These are phyloP conservation scores for Ochropleura leucogaster DNA, from an alignment of 2,888 invertebrate genomes.

Conservation along the genomic window DNA sequence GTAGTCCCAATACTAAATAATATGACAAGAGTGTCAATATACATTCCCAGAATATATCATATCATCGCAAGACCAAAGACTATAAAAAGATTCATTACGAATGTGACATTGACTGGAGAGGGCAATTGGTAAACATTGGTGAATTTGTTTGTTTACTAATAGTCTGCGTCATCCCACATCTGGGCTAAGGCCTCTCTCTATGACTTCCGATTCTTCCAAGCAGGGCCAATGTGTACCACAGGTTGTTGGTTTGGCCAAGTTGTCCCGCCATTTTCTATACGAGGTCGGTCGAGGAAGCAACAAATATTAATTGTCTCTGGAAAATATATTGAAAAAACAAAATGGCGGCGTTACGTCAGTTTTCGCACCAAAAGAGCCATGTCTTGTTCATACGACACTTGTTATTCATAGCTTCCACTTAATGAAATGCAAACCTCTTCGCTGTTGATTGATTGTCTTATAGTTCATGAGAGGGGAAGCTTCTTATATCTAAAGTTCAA, in stretches of 20 bases:
- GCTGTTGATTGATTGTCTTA: slow-evolving; percentile 56
- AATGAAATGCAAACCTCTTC: slow-evolving; percentile 58
- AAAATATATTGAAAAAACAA: not conserved
- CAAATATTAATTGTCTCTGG: not conserved
- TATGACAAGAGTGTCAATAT: slow-evolving; percentile 29
- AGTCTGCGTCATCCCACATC: not conserved
- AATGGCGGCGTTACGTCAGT: not conserved
- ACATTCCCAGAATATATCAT: slow-evolving; percentile 32
- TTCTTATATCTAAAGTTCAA: slow-evolving; percentile 57
- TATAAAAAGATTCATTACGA: slow-evolving; percentile 40
- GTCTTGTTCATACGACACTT: slow-evolving; percentile 21
- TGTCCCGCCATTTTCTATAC: not conserved
- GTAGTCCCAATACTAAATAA: slow-evolving; percentile 28
- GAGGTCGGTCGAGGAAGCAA: not conserved
- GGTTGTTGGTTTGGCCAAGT: not conserved
- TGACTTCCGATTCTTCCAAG: too few relatives aligned
- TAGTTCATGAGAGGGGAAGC: slow-evolving; percentile 39
- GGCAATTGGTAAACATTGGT: too few relatives aligned
- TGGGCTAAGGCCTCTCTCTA: too few relatives aligned
- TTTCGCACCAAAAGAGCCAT: not conserved
- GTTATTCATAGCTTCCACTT: slow-evolving; percentile 54
- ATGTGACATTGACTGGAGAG: slow-evolving; percentile 1
- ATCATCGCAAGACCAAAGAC: slow-evolving; percentile 22
- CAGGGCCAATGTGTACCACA: too few relatives aligned
- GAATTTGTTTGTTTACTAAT: not conserved